Evolutionary conservation across 1,140 invertebrate species (phyloP).

Genomic region (Drosophila melanica): DNA sequence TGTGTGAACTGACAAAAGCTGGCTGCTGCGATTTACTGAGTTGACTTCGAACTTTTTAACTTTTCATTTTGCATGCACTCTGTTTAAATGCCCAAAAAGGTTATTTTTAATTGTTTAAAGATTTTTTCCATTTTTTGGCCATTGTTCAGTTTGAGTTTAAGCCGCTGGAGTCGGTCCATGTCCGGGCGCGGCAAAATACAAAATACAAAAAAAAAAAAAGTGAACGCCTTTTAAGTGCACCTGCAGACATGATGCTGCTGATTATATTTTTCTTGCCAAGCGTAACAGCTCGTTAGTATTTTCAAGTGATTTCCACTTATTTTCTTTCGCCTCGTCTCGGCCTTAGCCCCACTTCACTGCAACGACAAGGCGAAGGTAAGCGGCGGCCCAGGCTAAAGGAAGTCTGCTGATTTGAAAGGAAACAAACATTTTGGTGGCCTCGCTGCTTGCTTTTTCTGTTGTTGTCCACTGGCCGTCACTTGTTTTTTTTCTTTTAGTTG

Average conservation of each 20-base stretch:
- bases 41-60: not conserved
- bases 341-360: constrained; percentile 39
- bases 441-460: constrained; percentile 35
- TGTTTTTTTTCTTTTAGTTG: constrained; percentile 16
- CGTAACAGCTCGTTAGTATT: constrained; percentile 82
- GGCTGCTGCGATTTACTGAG: constrained; percentile 29
- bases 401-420: constrained; percentile 82
- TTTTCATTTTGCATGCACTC: constrained; percentile 26
- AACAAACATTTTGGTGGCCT: constrained; percentile 70
- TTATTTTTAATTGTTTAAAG: constrained; percentile 76
- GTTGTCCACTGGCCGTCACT: constrained; percentile 30
- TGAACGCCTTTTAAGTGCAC: constrained; percentile 82
- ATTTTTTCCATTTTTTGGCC: constrained; percentile 41
- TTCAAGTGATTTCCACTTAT: constrained; percentile 82
- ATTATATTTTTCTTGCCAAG: constrained; percentile 82
- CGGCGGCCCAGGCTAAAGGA: constrained; percentile 52
- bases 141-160: constrained; percentile 51
- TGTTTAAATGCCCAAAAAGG: constrained; percentile 51
- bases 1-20: constrained; percentile 54
- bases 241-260: constrained; percentile 82
- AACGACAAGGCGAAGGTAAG: constrained; percentile 56
- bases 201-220: constrained; percentile 59
- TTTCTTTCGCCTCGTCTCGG: constrained; percentile 44
- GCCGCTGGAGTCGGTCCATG: constrained; percentile 4
- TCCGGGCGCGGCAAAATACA: not conserved